Evolutionary conservation across 1,140 invertebrate genomes (phyloP).

Genomic region (Formica selysi): DNA sequence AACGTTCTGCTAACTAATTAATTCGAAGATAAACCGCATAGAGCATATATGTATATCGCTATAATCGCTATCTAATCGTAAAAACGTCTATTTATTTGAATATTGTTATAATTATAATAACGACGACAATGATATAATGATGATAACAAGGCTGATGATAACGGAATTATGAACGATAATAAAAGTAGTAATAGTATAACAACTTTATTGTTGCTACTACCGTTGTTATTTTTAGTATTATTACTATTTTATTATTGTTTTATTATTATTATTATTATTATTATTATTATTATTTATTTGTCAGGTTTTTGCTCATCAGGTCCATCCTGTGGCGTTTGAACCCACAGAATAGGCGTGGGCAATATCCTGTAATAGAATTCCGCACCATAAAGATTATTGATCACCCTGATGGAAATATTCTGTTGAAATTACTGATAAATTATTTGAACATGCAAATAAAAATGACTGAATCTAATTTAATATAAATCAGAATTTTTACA

Average conservation of each 20-base stretch:
- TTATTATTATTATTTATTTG: slow-evolving; percentile 25
- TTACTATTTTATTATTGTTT: slow-evolving; percentile 30
- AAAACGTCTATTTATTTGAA: slow-evolving; percentile 77
- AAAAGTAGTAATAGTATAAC: slow-evolving; percentile 67
- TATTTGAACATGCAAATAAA: too few species aligned
- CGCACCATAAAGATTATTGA: background rate
- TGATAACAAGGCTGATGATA: slow-evolving; percentile 63
- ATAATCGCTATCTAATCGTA: slow-evolving; percentile 63
- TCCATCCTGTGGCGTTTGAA: background rate
- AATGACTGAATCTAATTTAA: too few species aligned
- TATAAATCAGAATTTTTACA: too few species aligned
- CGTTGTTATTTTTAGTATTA: slow-evolving; percentile 45
- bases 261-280: slow-evolving; percentile 55
- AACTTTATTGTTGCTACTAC: slow-evolving; percentile 54
- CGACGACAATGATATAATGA: slow-evolving; percentile 73
- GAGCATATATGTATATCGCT: slow-evolving; percentile 36
- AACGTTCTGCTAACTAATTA: slow-evolving; percentile 69
- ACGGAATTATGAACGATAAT: slow-evolving; percentile 57
- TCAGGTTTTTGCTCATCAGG: slow-evolving; percentile 1
- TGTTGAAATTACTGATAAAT: too few species aligned
- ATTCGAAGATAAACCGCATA: slow-evolving; percentile 58
- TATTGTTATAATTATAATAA: slow-evolving; percentile 75
- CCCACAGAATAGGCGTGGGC: background rate
- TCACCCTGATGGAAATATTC: too few species aligned
- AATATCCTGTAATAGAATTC: slow-evolving; percentile 25